Conservation (phyloP, 2,888 invertebrate genomes). For the Allolobophora icterica region DNA sequence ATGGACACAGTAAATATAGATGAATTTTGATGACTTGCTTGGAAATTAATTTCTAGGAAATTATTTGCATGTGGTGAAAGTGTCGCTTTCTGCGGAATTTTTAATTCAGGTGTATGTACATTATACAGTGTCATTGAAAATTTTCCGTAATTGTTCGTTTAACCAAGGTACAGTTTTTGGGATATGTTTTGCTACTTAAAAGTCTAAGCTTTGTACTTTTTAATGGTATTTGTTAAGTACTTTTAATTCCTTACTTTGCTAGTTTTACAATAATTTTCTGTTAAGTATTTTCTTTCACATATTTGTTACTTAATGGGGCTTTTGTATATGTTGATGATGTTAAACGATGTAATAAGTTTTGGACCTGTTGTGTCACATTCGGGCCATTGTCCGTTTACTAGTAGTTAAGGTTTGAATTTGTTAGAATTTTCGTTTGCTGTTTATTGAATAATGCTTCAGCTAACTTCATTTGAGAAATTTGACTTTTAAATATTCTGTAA, state of each 20-base stretch:
- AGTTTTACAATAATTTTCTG: background rate
- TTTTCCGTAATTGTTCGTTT: background rate
- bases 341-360: background rate
- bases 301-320: background rate
- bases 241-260: background rate
- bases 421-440: background rate
- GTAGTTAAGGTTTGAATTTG: background rate
- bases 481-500: background rate
- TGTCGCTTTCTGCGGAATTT: background rate
- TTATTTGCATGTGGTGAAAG: background rate
- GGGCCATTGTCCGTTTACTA: background rate
- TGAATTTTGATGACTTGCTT: background rate
- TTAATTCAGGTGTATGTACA: background rate
- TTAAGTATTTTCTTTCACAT: background rate
- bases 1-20: background rate
- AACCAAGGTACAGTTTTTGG: background rate
- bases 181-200: background rate
- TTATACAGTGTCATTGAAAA: background rate
- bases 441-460: background rate
- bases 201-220: background rate
- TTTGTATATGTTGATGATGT: background rate
- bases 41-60: background rate
- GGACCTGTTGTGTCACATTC: background rate
- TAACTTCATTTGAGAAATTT: slow-evolving; percentile 13
- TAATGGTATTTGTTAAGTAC: slow-evolving; percentile 17